phyloP scores from a whole-genome alignment of 35 echinoderm and acorn worm genomes.

The Lytechinus variegatus region DNA sequence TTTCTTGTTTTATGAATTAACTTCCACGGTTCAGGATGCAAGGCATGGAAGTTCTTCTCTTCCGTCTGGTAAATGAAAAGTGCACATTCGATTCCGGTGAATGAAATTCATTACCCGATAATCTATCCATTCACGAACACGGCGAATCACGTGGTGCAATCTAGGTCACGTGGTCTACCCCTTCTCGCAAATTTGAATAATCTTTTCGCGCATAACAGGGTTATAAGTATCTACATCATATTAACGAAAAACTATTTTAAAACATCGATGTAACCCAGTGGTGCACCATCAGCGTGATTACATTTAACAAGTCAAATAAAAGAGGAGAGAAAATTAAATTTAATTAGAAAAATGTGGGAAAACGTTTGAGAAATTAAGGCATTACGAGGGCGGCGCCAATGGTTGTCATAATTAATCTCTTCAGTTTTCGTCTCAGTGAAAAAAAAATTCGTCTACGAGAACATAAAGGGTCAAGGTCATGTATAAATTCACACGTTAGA shows the following conservation, averaged over 20 bases:
- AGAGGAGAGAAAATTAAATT: neutral
- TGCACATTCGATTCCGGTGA: neutral
- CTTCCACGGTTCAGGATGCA: neutral
- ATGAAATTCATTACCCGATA: neutral
- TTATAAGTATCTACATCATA: neutral
- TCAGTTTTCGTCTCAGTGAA: neutral
- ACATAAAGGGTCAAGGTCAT: neutral
- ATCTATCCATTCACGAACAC: neutral
- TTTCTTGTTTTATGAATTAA: slow-evolving; percentile 38
- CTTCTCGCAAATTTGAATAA: too few species aligned
- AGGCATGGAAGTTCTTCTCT: slow-evolving; percentile 7
- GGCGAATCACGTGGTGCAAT: neutral
- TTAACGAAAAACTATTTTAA: neutral
- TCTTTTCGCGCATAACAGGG: neutral
- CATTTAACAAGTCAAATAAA: neutral
- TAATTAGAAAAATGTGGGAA: slow-evolving; percentile 33
- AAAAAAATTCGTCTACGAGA: neutral
- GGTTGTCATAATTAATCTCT: neutral
- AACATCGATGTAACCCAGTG: neutral
- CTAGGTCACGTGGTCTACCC: neutral
- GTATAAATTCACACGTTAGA: neutral
- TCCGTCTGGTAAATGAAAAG: neutral
- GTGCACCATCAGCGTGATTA: neutral
- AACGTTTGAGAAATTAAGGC: neutral
- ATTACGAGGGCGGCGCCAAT: slow-evolving; percentile 33